These are phyloP conservation scores for Salvator merianae DNA, from an alignment of 2,113 vertebrate genomes.

Conservation along the genomic window DNA sequence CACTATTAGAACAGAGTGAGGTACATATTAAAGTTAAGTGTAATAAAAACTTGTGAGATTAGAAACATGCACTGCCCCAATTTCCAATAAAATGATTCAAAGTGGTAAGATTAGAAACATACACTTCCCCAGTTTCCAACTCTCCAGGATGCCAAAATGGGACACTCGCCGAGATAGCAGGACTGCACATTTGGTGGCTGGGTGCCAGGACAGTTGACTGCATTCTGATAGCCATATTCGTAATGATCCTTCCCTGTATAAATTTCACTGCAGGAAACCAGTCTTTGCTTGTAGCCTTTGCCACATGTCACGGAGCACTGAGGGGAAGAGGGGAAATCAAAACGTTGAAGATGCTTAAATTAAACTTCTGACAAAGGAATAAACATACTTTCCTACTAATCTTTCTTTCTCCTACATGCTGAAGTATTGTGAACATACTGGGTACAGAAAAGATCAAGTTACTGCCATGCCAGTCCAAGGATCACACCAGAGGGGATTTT, in stretches of 20 bases:
- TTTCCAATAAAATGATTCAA: conserved; percentile 74
- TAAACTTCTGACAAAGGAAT: background rate
- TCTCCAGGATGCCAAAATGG: conserved; percentile 81
- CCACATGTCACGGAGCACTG: conserved; percentile 95
- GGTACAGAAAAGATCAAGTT: background rate
- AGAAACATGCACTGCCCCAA: conserved; percentile 88
- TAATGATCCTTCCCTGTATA: conserved; percentile 92
- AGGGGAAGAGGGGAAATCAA: background rate
- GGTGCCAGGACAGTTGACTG: conserved; percentile 85
- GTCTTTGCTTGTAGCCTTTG: conserved; percentile 90
- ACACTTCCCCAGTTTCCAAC: conserved; percentile 92
- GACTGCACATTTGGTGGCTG: conserved; percentile 86
- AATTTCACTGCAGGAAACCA: conserved; percentile 93
- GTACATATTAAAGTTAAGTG: background rate
- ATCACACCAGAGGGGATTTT: no score
- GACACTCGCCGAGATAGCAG: conserved; percentile 84
- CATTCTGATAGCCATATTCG: conserved; percentile 89
- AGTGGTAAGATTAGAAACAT: conserved; percentile 62
- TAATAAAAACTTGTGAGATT: background rate
- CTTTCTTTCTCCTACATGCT: background rate
- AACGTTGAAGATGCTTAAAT: background rate
- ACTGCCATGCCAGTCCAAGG: no score
- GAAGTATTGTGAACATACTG: background rate
- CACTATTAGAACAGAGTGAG: background rate
- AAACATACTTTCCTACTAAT: background rate